Percentiles rank a stretch among this genome's conserved stretches.
Evolutionary conservation across 1,140 invertebrate species (phyloP).

Genomic region (Samia ricini): DNA sequence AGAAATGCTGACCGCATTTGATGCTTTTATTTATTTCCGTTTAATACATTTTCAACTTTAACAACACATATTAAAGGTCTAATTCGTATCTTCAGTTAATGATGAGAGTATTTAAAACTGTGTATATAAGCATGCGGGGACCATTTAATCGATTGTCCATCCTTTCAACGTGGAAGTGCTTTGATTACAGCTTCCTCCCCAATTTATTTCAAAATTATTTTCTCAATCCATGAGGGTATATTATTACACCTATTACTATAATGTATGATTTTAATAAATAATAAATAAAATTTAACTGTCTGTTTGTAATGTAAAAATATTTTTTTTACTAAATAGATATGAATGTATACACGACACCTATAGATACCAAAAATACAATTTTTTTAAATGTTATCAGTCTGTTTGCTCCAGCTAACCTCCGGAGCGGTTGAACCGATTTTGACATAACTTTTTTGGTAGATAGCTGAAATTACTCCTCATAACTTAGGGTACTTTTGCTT

Average conservation of each 20-base stretch:
- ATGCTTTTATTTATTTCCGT: neutral
- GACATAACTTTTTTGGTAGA: no score
- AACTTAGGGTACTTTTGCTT: no score
- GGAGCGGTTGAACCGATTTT: no score
- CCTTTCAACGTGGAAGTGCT: slow-evolving; percentile 57
- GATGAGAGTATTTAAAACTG: neutral
- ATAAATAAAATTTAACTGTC: no score
- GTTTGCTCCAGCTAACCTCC: no score
- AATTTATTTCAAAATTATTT: slow-evolving; percentile 66
- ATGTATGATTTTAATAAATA: no score
- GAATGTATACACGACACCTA: no score
- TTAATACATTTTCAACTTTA: slow-evolving; percentile 6
- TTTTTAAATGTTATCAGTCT: no score
- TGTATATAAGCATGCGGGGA: slow-evolving; percentile 21
- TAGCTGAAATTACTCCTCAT: no score
- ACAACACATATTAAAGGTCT: neutral
- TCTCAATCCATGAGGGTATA: slow-evolving; percentile 33
- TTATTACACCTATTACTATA: slow-evolving; percentile 42
- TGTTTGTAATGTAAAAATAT: no score
- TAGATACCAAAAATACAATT: no score
- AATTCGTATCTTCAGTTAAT: neutral
- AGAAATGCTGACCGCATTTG: neutral
- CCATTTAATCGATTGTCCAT: slow-evolving; percentile 64
- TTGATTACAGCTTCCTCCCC: slow-evolving; percentile 68
- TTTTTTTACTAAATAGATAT: no score